These are phyloP conservation scores for Conchocele bisecta DNA, from an alignment of 2,888 invertebrate species.

Conservation along the genomic window DNA sequence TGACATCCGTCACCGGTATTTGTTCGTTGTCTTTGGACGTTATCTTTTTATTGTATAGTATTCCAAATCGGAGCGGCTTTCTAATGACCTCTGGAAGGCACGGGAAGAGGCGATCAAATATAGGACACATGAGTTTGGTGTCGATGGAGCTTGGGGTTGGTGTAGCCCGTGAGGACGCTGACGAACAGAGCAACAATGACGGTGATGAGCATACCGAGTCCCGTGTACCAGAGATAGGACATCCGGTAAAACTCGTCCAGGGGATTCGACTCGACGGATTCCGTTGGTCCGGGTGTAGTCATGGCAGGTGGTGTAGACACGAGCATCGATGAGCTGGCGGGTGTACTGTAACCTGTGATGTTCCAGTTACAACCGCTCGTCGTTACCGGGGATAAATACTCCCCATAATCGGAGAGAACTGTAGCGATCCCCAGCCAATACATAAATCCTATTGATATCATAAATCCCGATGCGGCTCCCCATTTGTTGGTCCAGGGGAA, in stretches of 20 bases:
- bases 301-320: not conserved
- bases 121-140: constrained; percentile 46
- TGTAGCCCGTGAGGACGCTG: constrained; percentile 58
- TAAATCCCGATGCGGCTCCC: constrained; percentile 47
- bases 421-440: constrained; percentile 47
- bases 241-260: constrained; percentile 58
- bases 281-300: not conserved
- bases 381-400: constrained; percentile 6
- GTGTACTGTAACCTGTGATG: constrained; percentile 6
- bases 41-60: no score
- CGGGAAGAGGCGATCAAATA: constrained; percentile 50
- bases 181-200: constrained; percentile 54
- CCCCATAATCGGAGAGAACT: constrained; percentile 25
- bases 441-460: constrained; percentile 49
- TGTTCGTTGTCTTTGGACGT: no score
- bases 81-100: constrained; percentile 45
- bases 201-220: constrained; percentile 52
- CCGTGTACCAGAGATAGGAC: constrained; percentile 65
- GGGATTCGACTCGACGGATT: constrained; percentile 25
- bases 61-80: constrained; percentile 49
- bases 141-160: constrained; percentile 34
- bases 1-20: no score
- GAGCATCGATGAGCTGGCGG: not conserved
- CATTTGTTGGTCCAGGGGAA: constrained; percentile 83
- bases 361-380: constrained; percentile 40